Percentiles rank a stretch among this genome's conserved stretches.
Conservation (phyloP, 2,113 vertebrate genomes). For the Emydocephalus ijimae region DNA sequence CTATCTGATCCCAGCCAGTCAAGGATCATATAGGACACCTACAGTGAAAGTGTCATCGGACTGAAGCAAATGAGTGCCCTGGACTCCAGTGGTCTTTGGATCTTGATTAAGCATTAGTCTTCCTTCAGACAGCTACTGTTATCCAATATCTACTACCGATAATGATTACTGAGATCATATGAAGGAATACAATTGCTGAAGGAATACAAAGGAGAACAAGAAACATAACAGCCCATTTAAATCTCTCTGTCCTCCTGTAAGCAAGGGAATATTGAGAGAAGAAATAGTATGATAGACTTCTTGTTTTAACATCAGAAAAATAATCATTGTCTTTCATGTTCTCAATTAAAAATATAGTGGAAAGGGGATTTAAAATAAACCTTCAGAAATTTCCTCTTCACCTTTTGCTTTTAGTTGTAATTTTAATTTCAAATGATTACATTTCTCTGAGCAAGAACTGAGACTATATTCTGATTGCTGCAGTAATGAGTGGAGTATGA, state of each 20-base stretch:
- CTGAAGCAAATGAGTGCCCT: neutral
- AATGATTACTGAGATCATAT: neutral
- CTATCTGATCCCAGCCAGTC: neutral
- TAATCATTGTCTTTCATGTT: neutral
- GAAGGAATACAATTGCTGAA: neutral
- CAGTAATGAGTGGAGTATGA: neutral
- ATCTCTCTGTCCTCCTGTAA: neutral
- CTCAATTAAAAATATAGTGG: neutral
- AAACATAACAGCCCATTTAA: neutral
- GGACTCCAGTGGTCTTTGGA: neutral
- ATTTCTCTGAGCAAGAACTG: neutral
- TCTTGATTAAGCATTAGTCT: neutral
- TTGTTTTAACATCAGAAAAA: neutral
- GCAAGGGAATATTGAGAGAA: neutral
- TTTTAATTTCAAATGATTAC: rapidly evolving
- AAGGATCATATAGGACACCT: neutral
- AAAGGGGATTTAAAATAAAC: neutral
- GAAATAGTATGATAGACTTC: neutral
- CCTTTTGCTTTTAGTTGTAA: neutral
- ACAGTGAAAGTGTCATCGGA: neutral
- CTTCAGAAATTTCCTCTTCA: neutral
- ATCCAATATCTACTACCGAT: neutral
- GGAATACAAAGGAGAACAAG: neutral
- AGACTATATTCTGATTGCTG: neutral
- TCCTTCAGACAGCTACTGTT: neutral